phyloP scores from a whole-genome alignment of 1,140 invertebrate species.

The Caenorhabditis brenneri region DNA sequence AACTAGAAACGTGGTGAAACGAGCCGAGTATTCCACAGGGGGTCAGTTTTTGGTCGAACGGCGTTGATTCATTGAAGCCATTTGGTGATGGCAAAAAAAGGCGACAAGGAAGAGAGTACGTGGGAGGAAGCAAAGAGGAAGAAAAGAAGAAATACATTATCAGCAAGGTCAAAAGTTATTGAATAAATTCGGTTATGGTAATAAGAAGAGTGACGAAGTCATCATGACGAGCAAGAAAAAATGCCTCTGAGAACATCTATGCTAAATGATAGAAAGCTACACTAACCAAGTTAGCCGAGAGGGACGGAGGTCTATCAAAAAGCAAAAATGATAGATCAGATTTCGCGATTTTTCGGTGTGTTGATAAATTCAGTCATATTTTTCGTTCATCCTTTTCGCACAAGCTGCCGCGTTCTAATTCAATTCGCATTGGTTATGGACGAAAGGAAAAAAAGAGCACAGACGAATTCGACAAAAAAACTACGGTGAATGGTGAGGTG shows the following conservation, averaged over 20 bases:
- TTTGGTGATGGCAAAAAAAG: not conserved
- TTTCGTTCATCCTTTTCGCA: not conserved
- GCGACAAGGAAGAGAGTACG: not conserved
- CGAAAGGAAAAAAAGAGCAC: not conserved
- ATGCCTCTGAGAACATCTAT: not conserved
- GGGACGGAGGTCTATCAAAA: not conserved
- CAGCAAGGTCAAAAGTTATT: not conserved
- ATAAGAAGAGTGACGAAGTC: not conserved
- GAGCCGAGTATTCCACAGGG: not conserved
- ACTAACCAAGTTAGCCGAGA: not conserved
- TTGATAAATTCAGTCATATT: not conserved
- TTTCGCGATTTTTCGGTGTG: not conserved
- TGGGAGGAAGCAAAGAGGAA: not conserved
- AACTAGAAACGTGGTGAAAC: not conserved
- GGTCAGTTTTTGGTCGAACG: not conserved
- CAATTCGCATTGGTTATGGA: conserved; percentile 1
- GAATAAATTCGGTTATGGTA: conserved; percentile 17
- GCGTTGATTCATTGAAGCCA: conserved; percentile 11
- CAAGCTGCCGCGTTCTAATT: conserved; percentile 22
- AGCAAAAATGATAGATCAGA: not conserved
- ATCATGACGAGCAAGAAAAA: not conserved
- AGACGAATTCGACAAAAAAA: not conserved
- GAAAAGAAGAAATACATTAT: not conserved
- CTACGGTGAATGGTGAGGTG: not conserved
- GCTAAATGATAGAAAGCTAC: not conserved